Conservation (phyloP, 2,797 vertebrate genomes). For the Pseudomugil gertrudae region DNA sequence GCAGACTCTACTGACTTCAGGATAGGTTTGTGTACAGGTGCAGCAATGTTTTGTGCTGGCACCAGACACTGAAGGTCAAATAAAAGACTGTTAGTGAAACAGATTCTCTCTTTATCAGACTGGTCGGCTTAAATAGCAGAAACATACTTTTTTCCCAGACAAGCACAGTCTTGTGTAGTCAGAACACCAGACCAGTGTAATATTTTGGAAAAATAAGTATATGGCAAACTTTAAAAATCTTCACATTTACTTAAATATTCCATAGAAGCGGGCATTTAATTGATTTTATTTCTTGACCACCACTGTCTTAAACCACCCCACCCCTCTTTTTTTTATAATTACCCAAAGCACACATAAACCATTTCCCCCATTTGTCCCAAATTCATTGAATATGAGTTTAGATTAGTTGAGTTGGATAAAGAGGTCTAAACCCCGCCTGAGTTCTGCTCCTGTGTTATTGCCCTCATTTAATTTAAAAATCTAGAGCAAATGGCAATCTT, state of each 20-base stretch:
- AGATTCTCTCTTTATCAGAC: constrained; percentile 43
- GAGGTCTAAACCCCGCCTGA: neutral
- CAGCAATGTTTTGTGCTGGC: constrained; percentile 30
- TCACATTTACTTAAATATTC: constrained; percentile 57
- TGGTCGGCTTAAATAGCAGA: constrained; percentile 31
- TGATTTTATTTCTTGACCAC: constrained; percentile 39
- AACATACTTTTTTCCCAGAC: constrained; percentile 27
- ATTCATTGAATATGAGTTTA: constrained; percentile 51
- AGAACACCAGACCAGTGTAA: neutral
- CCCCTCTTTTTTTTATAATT: constrained; percentile 64
- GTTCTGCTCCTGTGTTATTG: constrained; percentile 12
- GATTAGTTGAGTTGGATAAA: constrained; percentile 58
- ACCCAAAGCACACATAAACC: constrained; percentile 72
- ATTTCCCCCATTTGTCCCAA: constrained; percentile 70
- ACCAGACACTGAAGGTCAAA: constrained; percentile 58
- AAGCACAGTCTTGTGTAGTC: constrained; percentile 4
- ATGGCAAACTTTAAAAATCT: constrained; percentile 30
- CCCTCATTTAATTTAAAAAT: constrained; percentile 30
- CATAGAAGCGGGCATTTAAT: constrained; percentile 70
- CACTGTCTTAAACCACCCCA: constrained; percentile 25
- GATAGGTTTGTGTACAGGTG: constrained; percentile 47
- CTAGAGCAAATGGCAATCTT: constrained; percentile 54
- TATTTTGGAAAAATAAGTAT: constrained; percentile 40
- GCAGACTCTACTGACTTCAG: constrained; percentile 44
- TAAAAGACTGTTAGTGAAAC: constrained; percentile 54